Evolutionary conservation across 2,113 vertebrate genomes (phyloP).

Genomic region (Archocentrus centrarchus): DNA sequence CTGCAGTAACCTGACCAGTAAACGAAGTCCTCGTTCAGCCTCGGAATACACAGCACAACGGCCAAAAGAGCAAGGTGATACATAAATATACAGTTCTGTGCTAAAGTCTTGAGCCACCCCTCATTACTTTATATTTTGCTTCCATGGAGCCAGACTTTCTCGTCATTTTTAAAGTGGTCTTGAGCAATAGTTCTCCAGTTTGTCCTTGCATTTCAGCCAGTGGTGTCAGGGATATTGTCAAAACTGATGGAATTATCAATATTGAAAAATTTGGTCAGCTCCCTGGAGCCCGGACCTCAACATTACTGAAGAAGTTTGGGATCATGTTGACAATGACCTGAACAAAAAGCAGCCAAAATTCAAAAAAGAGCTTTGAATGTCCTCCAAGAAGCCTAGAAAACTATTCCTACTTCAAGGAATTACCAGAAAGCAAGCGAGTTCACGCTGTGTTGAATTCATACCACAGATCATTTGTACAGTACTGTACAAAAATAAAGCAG

Average conservation of each 20-base stretch:
- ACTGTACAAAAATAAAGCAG: background rate
- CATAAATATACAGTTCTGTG: background rate
- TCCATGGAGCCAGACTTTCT: no score
- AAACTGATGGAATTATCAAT: background rate
- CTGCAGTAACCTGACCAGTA: background rate
- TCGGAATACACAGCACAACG: background rate
- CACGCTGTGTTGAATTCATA: no score
- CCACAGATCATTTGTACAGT: no score
- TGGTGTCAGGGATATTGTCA: background rate
- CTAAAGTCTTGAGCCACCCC: background rate
- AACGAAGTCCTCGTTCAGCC: background rate
- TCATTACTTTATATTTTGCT: background rate
- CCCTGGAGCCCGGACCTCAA: no score
- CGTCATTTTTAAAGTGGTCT: no score
- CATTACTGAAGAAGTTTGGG: no score
- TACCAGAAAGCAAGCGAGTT: no score
- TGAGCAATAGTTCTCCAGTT: no score
- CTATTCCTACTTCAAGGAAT: background rate
- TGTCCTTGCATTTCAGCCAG: background rate
- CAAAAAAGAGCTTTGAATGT: background rate
- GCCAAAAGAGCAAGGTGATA: background rate
- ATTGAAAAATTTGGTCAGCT: background rate
- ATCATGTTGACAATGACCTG: background rate
- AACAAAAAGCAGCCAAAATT: background rate
- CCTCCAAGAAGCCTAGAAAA: background rate